Evolutionary conservation across 1,140 invertebrate genomes (phyloP).

Genomic region (Geopemphigus sp.): DNA sequence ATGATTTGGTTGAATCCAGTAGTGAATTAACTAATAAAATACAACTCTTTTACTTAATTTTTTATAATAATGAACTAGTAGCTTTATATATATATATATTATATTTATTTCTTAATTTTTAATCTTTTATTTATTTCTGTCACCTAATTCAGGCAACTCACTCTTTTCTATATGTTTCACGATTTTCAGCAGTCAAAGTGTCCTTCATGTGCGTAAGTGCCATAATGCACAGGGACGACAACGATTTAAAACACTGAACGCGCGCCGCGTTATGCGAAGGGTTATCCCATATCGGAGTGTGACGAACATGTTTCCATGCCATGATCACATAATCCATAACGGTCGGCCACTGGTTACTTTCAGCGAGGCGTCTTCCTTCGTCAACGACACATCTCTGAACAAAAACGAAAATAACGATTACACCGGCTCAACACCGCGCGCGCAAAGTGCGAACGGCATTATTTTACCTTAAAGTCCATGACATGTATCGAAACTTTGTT

Average conservation of each 20-base stretch:
- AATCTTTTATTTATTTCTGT: too few relatives aligned
- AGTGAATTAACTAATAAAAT: too few relatives aligned
- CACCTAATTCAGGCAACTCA: background rate
- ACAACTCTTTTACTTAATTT: too few relatives aligned
- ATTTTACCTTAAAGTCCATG: conserved; percentile 62
- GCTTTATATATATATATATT: too few relatives aligned
- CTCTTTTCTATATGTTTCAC: background rate
- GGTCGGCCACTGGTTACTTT: conserved; percentile 70
- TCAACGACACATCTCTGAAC: conserved; percentile 65
- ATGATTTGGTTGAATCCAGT: too few relatives aligned
- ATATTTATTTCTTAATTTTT: too few relatives aligned
- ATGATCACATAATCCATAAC: conserved; percentile 68
- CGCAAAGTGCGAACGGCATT: too few relatives aligned
- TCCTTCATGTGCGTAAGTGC: conserved; percentile 64
- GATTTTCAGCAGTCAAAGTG: conserved; percentile 47
- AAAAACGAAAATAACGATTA: conserved; percentile 44
- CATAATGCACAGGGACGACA: conserved; percentile 65
- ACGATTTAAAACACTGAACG: conserved; percentile 68
- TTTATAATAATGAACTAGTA: too few relatives aligned
- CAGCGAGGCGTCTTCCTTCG: conserved; percentile 65
- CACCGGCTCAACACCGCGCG: background rate
- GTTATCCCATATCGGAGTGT: conserved; percentile 73
- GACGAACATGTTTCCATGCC: conserved; percentile 68
- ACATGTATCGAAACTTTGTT: conserved; percentile 66
- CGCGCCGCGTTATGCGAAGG: conserved; percentile 65